These are phyloP conservation scores for Hydrozoanthus gracilis DNA, from an alignment of 92 coral and sea anemone species.

Conservation along the genomic window DNA sequence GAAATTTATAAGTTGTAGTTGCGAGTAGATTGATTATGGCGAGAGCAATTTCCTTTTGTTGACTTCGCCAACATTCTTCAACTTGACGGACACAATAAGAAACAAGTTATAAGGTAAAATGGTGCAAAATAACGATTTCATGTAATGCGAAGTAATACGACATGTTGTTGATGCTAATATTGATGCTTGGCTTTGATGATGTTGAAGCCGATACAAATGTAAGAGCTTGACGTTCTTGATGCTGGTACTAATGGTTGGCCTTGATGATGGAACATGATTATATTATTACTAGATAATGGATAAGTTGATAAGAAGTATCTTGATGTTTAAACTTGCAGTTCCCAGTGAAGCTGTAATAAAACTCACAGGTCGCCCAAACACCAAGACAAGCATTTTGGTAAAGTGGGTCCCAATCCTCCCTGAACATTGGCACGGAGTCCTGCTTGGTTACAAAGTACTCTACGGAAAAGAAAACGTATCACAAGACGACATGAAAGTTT, in stretches of 20 bases:
- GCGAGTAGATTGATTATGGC: too few species aligned
- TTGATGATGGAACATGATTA: not conserved
- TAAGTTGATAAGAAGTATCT: not conserved
- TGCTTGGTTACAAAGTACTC: slow-evolving; percentile 51
- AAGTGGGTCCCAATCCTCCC: slow-evolving; percentile 51
- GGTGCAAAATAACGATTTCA: too few species aligned
- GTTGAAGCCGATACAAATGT: too few species aligned
- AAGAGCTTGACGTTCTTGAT: too few species aligned
- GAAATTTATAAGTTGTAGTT: too few species aligned
- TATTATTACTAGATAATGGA: not conserved
- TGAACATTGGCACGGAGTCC: slow-evolving; percentile 41
- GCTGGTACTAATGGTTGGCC: too few species aligned
- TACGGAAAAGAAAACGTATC: slow-evolving; percentile 35
- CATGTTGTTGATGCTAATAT: too few species aligned
- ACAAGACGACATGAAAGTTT: slow-evolving; percentile 21
- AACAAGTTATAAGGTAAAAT: not conserved
- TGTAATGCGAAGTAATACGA: too few species aligned
- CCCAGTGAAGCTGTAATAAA: slow-evolving; percentile 51
- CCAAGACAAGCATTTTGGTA: slow-evolving; percentile 53
- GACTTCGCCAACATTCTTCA: too few species aligned
- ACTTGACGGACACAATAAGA: too few species aligned
- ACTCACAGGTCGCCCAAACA: slow-evolving; percentile 39
- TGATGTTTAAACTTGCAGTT: slow-evolving; percentile 11
- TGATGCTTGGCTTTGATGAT: too few species aligned
- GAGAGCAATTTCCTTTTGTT: too few species aligned